Percentiles rank a stretch among this genome's conserved stretches.
Evolutionary conservation across 2,797 vertebrate genomes (phyloP).

Genomic region (Gymnodraco acuticeps): DNA sequence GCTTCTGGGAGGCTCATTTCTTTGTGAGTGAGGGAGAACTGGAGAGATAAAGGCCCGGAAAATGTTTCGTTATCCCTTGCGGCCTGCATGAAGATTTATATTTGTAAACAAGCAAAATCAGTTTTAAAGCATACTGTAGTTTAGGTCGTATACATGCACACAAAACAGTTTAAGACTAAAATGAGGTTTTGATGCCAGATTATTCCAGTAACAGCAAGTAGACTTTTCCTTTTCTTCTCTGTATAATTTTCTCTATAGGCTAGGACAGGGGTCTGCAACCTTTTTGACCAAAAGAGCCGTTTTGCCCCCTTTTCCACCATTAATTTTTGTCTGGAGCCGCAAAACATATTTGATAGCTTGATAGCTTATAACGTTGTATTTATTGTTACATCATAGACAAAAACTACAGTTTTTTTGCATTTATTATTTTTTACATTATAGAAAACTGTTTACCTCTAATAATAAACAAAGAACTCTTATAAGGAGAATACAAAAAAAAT

Average conservation of each 20-base stretch:
- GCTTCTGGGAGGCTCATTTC: slow-evolving; percentile 15
- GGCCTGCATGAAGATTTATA: slow-evolving; percentile 27
- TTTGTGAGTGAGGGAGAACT: slow-evolving; percentile 26
- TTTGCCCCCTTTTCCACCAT: too few relatives aligned
- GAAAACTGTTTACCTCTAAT: too few relatives aligned
- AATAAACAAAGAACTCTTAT: too few relatives aligned
- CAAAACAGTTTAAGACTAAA: slow-evolving; percentile 5
- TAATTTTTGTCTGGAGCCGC: too few relatives aligned
- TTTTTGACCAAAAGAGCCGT: too few relatives aligned
- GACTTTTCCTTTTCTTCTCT: neutral
- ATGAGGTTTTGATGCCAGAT: slow-evolving; percentile 13
- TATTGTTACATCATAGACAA: too few relatives aligned
- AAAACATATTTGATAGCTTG: too few relatives aligned
- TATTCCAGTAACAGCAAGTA: slow-evolving; percentile 9
- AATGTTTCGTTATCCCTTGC: slow-evolving; percentile 36
- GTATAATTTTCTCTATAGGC: neutral
- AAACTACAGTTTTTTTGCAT: too few relatives aligned
- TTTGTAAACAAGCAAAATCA: slow-evolving; percentile 43
- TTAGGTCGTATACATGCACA: slow-evolving; percentile 13
- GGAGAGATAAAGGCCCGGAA: slow-evolving; percentile 32
- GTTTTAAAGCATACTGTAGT: slow-evolving; percentile 26
- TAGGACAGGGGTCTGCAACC: too few relatives aligned
- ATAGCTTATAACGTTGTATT: too few relatives aligned
- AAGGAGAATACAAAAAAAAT: too few relatives aligned
- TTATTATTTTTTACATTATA: too few relatives aligned